Evolutionary conservation across 2,113 vertebrate genomes (phyloP), one percentile per base, ranked within the genome.

Genomic region (Thryonomys swinderianus): DNA sequence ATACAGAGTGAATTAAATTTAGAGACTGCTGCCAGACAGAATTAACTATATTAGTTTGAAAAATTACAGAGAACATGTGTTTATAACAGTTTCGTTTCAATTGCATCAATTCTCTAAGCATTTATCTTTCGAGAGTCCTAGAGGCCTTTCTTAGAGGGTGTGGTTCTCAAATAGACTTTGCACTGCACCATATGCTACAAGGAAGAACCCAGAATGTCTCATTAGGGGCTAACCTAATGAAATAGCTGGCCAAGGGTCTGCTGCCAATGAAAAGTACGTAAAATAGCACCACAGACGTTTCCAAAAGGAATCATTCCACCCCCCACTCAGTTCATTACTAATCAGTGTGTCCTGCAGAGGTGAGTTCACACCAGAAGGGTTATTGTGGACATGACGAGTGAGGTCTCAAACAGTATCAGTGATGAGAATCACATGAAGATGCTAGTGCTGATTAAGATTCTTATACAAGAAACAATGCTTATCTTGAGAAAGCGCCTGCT

Each of bases 41-140:
- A 96, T 97, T 96, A 97, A 95, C 96, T 89, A 96, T 87, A 93
- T 94, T 95, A 81, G 57, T 61, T 95, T 97, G 97, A 97, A 96
- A 97, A 96, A 94, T 95, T 86, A 88, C 94, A 96, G 94, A 48
- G 73, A 91, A 90, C 53, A 71, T 78, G 51, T 86, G 89, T 92
- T 93, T 95, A 76, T 94, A 95, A 67, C 62, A 59, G 85, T 85
- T 95, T 67, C 55, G n/a, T 95, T 96, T 95, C 90, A 86, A 95
- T 67, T 51, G 82, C 95, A 95, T 95, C 94, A 23, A 57, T 96
- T 95, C 96, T 93, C 78, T 89, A 95, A 93, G 80, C 66, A 2
- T 94, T 97, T 95, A 80, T 92, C 81, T 84, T 93, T 86, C 66
- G 91, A 96, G 32, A 83, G 69, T 87, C 59, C 61, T 96, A 62